phyloP scores from a whole-genome alignment of 2,888 invertebrate genomes.

The Pseudococcus jackbeardsleyi region DNA sequence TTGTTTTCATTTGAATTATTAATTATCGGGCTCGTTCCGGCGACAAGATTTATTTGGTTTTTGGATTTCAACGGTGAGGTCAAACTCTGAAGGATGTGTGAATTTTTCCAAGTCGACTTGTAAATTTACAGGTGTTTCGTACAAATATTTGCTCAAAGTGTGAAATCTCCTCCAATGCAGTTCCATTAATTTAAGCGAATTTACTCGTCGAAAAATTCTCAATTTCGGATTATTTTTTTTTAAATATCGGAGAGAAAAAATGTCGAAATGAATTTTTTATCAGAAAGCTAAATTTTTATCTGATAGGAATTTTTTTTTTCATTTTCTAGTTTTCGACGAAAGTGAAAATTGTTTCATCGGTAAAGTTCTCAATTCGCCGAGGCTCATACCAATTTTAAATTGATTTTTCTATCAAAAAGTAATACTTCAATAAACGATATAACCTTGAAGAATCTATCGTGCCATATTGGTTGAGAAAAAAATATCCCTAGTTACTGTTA shows the following conservation, averaged over 20 bases:
- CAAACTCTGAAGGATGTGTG: background rate
- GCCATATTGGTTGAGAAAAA: background rate
- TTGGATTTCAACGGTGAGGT: background rate
- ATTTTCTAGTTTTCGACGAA: background rate
- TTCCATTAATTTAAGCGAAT: no score
- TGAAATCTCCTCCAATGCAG: no score
- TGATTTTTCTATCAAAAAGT: slow-evolving; percentile 18
- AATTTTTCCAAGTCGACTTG: background rate
- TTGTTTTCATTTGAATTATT: slow-evolving; percentile 37
- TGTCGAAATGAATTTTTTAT: no score
- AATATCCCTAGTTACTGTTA: background rate
- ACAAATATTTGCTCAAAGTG: background rate
- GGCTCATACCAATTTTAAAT: background rate
- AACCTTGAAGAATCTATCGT: background rate
- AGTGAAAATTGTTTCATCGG: background rate
- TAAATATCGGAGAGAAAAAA: no score
- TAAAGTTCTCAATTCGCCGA: background rate
- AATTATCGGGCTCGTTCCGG: background rate
- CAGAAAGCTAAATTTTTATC: background rate
- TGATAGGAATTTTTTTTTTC: background rate
- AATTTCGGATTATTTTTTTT: no score
- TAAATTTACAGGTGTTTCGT: background rate
- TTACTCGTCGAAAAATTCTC: no score
- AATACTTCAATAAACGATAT: background rate
- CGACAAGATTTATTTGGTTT: background rate